Evolutionary conservation across 2,113 vertebrate species (phyloP).

Genomic region (Rousettus leschenaultii): DNA sequence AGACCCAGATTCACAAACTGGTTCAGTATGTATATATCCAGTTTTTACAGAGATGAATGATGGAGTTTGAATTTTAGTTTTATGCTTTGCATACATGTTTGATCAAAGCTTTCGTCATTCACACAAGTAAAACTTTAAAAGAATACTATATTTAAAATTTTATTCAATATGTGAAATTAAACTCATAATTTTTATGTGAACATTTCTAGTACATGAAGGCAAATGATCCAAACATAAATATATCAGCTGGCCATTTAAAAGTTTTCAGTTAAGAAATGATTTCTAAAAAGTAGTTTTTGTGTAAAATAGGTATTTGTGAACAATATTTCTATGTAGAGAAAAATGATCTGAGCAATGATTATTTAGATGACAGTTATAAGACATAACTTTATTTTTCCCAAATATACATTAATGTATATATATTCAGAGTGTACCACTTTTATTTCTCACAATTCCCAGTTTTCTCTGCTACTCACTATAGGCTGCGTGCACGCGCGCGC

Average conservation of each 20-base stretch:
- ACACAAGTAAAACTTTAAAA: background rate
- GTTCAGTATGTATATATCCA: background rate
- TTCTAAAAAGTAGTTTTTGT: background rate
- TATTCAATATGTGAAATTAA: background rate
- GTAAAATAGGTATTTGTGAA: background rate
- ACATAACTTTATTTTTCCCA: background rate
- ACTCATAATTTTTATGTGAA: background rate
- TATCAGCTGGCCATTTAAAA: background rate
- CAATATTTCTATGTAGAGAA: background rate
- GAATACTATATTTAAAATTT: background rate
- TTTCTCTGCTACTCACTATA: background rate
- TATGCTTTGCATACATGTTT: background rate
- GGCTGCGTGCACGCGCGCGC: rapidly evolving
- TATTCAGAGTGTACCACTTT: background rate
- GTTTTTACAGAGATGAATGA: background rate
- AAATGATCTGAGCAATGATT: background rate
- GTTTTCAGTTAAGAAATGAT: background rate
- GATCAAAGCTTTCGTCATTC: background rate
- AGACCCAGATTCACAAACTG: background rate
- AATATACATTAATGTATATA: background rate
- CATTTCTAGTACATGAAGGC: background rate
- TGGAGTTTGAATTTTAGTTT: background rate
- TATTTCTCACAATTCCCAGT: background rate
- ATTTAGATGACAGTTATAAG: background rate
- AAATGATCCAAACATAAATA: background rate